Evolutionary conservation across 2,888 invertebrate genomes (phyloP).

Genomic region (Vesta saturnalis): DNA sequence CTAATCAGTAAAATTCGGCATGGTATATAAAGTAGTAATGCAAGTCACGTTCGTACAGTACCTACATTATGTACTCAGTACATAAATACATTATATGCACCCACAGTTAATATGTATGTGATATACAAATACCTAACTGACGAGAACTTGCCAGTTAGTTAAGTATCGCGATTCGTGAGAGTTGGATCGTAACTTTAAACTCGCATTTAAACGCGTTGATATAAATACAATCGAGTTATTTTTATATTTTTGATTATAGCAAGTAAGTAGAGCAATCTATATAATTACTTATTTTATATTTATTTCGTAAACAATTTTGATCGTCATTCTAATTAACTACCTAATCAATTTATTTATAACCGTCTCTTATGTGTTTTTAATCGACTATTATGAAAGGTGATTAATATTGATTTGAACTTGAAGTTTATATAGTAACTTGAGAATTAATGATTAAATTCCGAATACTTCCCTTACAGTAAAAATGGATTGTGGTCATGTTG

Average conservation of each 20-base stretch:
- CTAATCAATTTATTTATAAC: too few relatives aligned
- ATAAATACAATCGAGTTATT: slow-evolving; percentile 6
- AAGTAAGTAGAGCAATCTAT: slow-evolving; percentile 5
- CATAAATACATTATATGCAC: slow-evolving; percentile 35
- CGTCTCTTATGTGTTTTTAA: too few relatives aligned
- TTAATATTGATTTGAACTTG: too few relatives aligned
- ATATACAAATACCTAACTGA: slow-evolving; percentile 37
- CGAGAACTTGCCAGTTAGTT: slow-evolving; percentile 34
- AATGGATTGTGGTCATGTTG: not conserved
- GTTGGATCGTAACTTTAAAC: slow-evolving; percentile 15
- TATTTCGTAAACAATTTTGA: too few relatives aligned
- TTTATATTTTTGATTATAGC: not conserved
- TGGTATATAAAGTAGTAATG: slow-evolving; percentile 33
- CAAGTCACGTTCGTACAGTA: slow-evolving; percentile 21
- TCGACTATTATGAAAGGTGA: too few relatives aligned
- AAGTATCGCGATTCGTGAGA: slow-evolving; percentile 36
- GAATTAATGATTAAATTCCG: too few relatives aligned
- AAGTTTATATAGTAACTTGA: too few relatives aligned
- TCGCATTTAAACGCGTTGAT: not conserved
- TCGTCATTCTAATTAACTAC: too few relatives aligned
- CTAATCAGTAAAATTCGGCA: slow-evolving; percentile 26
- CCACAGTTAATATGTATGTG: slow-evolving; percentile 39
- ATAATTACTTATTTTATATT: not conserved
- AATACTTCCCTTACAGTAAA: not conserved
- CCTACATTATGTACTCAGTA: slow-evolving; percentile 16